phyloP scores from a whole-genome alignment of 1,140 invertebrate genomes.

The Rhyacophila brunnea region DNA sequence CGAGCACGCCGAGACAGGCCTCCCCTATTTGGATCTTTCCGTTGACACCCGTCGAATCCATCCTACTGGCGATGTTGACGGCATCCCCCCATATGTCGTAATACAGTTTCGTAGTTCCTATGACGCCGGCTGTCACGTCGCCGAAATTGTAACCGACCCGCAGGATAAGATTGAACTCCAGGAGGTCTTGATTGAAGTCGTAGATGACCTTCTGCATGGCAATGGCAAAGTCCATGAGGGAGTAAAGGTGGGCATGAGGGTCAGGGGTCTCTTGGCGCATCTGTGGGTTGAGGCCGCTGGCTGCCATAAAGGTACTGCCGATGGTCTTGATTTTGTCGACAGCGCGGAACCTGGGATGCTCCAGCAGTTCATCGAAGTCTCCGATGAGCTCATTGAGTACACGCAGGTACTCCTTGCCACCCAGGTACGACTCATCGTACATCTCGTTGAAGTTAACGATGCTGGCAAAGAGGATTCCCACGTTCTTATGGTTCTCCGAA shows the following conservation, averaged over 20 bases:
- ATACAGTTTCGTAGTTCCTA: conserved; percentile 92
- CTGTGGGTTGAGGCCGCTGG: conserved; percentile 85
- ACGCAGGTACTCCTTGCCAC: conserved; percentile 88
- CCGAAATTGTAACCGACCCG: conserved; percentile 82
- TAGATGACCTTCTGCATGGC: conserved; percentile 85
- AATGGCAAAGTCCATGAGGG: conserved; percentile 84
- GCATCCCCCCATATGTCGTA: conserved; percentile 99
- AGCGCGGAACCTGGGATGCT: conserved; percentile 76
- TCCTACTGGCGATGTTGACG: conserved; percentile 93
- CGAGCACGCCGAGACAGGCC: conserved; percentile 66
- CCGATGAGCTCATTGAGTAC: conserved; percentile 93
- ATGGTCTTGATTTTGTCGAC: conserved; percentile 99
- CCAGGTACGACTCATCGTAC: conserved; percentile 93
- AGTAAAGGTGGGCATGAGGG: conserved; percentile 76
- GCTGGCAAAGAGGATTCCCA: conserved; percentile 92
- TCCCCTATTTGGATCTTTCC: conserved; percentile 85
- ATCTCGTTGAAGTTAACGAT: conserved; percentile 96
- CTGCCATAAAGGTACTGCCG: conserved; percentile 96
- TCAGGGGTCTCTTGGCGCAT: conserved; percentile 61
- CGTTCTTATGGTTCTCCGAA: conserved; percentile 91
- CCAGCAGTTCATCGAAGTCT: conserved; percentile 92
- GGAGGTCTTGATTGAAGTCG: conserved; percentile 83
- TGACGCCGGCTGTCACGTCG: conserved; percentile 93
- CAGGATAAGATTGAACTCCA: conserved; percentile 90
- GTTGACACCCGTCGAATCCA: conserved; percentile 89